Percentiles rank a stretch among this genome's conserved stretches.
Conservation (phyloP, 2,113 vertebrate species). For the Vimba vimba region DNA sequence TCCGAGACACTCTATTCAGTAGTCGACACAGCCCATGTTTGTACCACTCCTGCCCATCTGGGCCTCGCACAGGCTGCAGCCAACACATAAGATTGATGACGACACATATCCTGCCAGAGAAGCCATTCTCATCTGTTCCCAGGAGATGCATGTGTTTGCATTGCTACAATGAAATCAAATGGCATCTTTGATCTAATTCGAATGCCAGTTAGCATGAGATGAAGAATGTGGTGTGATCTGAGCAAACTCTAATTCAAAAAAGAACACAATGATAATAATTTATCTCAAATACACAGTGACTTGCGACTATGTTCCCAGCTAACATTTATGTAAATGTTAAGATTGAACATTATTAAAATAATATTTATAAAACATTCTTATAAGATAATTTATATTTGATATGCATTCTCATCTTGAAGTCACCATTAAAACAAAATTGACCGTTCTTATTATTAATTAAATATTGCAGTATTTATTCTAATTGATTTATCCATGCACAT, state of each 20-base stretch:
- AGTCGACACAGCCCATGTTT: slow-evolving; percentile 1
- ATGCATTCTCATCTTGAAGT: no score
- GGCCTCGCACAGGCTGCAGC: neutral
- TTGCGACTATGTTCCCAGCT: neutral
- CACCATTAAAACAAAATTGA: no score
- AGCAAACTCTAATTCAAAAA: neutral
- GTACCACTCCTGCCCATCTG: slow-evolving; percentile 4
- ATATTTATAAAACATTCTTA: no score
- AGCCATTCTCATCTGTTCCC: slow-evolving; percentile 17
- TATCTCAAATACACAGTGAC: neutral
- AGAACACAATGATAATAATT: neutral
- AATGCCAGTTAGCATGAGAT: slow-evolving; percentile 17
- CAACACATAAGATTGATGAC: slow-evolving; percentile 6
- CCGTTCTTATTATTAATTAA: no score
- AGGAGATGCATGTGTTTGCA: slow-evolving; percentile 26
- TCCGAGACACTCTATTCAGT: neutral
- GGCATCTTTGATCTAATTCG: neutral
- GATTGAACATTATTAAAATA: no score
- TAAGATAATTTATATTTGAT: no score
- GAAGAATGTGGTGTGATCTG: neutral
- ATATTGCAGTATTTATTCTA: no score
- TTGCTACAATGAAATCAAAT: slow-evolving; percentile 24
- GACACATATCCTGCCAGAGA: neutral
- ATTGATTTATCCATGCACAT: no score
- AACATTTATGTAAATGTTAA: neutral